phyloP scores from a whole-genome alignment of 2,797 vertebrate species.

The Anableps anableps region DNA sequence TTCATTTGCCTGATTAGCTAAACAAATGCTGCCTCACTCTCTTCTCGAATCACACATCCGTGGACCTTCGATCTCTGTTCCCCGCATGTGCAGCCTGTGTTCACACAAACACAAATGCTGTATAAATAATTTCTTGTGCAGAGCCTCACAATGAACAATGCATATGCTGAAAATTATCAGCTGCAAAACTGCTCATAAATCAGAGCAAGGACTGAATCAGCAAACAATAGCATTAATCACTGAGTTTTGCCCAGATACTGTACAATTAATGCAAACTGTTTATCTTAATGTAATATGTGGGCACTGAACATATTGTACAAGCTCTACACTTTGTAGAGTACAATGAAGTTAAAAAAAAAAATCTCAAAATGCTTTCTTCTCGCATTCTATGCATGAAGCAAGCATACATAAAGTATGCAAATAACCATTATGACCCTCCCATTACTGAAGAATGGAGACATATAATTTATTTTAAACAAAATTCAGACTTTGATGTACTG shows the following conservation, averaged over 20 bases:
- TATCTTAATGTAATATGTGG: conserved; percentile 65
- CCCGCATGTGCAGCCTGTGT: not conserved
- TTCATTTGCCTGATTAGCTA: conserved; percentile 80
- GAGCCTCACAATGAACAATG: conserved; percentile 53
- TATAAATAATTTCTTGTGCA: conserved; percentile 20
- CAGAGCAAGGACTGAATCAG: conserved; percentile 62
- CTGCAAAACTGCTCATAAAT: conserved; percentile 76
- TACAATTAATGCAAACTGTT: conserved; percentile 75
- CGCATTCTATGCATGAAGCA: conserved; percentile 30
- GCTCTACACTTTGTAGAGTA: conserved; percentile 31
- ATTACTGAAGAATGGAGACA: conserved; percentile 35
- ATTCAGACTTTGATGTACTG: conserved; percentile 69
- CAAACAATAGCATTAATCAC: conserved; percentile 72
- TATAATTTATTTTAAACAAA: conserved; percentile 69
- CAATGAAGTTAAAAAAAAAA: conserved; percentile 29
- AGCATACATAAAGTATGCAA: conserved; percentile 58
- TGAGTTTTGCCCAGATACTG: conserved; percentile 61
- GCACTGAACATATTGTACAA: conserved; percentile 42
- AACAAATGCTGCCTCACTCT: conserved; percentile 64
- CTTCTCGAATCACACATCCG: conserved; percentile 33
- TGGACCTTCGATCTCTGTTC: conserved; percentile 25
- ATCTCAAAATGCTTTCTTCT: conserved; percentile 38
- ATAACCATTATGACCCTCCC: conserved; percentile 52
- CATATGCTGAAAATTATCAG: conserved; percentile 63
- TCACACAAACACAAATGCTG: conserved; percentile 6